Base-by-base conservation (phyloP, 2,113 vertebrate genomes). In the Pluvialis apricaria region DNA sequence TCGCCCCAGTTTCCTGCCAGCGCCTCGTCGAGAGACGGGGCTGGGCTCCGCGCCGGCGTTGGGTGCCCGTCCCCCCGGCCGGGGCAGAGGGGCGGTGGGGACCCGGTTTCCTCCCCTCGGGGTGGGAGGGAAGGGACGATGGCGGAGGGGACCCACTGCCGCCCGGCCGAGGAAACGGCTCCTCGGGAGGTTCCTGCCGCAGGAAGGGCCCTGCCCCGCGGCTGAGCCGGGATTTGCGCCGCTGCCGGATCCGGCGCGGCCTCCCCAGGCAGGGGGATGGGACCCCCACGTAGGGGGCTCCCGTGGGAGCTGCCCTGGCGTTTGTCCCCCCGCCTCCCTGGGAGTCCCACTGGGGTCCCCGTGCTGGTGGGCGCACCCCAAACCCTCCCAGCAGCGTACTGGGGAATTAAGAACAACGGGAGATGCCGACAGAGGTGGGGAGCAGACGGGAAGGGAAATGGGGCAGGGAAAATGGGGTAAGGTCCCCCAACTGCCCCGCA, bases 161-260 rank as follows among this genome's bases (percentile, higher is more conserved):
- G 70, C 92, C 57, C 12, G 47, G 40, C 15, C 9, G 92, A 96
- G 94, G 94, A 96, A 96, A 68, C 83, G 75, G 45, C 88, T 96
- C 93, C 68, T 82, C 66, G 66, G 76, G 96, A 78, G 95, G 94
- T 88, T 93, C 96, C 96, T 94, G 96, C 93, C 1, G 78, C 96
- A 95, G 96, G 96, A 96, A 96, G 88, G 95, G 94, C 96, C 91
- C 85, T 36, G 92, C 96, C 94, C 95, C 77, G 14, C 21, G 10
- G 73, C 92, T 38, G 15, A 55, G 80, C 86, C 36, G 66, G 86
- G 86, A 92, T 82, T 92, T 52, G 75, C 12, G 54, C 78, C 17
- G 79, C 82, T 45, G 60, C 73, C 31, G 65, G 94, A 95, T 91
- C 90, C 76, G 58, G 69, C 82, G 58, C 2, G 14, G 93, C 91